Base-by-base conservation (phyloP, 1,140 invertebrate species). In the Diploscapter pachys region DNA sequence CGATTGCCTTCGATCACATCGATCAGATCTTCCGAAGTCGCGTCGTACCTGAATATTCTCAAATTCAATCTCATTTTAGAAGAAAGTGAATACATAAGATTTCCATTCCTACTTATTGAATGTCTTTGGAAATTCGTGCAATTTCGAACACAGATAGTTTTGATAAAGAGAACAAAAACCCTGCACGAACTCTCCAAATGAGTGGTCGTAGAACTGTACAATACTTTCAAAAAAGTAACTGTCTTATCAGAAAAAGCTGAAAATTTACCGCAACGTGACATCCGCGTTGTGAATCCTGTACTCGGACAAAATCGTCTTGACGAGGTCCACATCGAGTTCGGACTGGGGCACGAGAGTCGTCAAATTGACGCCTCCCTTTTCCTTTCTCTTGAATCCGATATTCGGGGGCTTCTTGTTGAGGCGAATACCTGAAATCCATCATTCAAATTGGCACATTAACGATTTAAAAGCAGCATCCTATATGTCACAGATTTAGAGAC, bases 241-340 rank as follows among this genome's bases (percentile, higher is more conserved):
- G 1, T 31, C 31, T 31, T 31, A 31, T 31, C 31, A 31, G 31
- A 31, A 31, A 31, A 31, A 1, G 31, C 31, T 31, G 1, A 59
- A 59, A 59, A 59, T 31, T 11, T 31, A 59, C 57, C 93, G 90
- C 4, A 97, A 87, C 0, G 93, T 94, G 53, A 98, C 92, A 86
- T 98, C 97, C 65, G 96, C 97, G 89, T 99, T 99, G 85, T 98
- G 94, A 76, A 99, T 99, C 87, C 93, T 94, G 86, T 99, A 99
- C 87, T 99, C 97, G 0, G 92, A 92, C 50, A 99, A 87, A 86
- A 99, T 98, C 5, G 93, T 92, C 88, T 95, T 98, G 0, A 99
- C 96, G 2, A 93, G 91, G 80, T 99, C 97, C 50, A 91, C 82
- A 87, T 99, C 97, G 68, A 99, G 87, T 87, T 99, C 97, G 3